phyloP scores from a whole-genome alignment of 2,888 invertebrate genomes.

The Bhutanitis thaidina region DNA sequence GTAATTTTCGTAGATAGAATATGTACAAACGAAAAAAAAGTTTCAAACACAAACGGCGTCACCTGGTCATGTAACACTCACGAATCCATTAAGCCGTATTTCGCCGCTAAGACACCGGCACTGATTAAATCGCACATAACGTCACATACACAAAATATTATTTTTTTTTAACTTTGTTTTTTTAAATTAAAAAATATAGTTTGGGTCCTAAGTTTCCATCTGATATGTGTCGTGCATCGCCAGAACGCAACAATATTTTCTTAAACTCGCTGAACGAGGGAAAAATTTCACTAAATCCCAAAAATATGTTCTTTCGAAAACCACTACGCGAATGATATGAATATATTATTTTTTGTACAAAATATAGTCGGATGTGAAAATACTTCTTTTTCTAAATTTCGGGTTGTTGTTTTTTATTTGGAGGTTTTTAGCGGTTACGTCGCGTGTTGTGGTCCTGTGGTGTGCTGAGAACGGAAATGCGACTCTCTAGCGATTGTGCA shows the following conservation, averaged over 20 bases:
- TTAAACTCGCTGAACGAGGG: constrained; percentile 32
- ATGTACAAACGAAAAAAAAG: constrained; percentile 58
- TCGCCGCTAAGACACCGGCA: constrained; percentile 62
- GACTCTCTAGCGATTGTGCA: constrained; percentile 77
- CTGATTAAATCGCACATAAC: constrained; percentile 67
- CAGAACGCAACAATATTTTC: constrained; percentile 24
- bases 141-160: constrained; percentile 65
- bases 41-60: constrained; percentile 55
- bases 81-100: constrained; percentile 59
- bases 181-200: constrained; percentile 58
- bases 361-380: constrained; percentile 68
- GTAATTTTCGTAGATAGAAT: constrained; percentile 58
- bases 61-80: constrained; percentile 65
- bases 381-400: constrained; percentile 43
- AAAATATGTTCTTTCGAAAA: constrained; percentile 45
- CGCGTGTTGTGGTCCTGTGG: constrained; percentile 66
- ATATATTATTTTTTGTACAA: constrained; percentile 58
- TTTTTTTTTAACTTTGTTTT: constrained; percentile 33
- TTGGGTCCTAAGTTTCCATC: constrained; percentile 75
- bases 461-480: constrained; percentile 67
- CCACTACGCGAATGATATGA: constrained; percentile 67
- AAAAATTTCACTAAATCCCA: constrained; percentile 61
- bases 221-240: constrained; percentile 73
- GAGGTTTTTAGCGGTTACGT: constrained; percentile 68
- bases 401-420: constrained; percentile 47